Conservation (phyloP, 92 coral and sea anemone genomes). For the Paramuricea clavata region DNA sequence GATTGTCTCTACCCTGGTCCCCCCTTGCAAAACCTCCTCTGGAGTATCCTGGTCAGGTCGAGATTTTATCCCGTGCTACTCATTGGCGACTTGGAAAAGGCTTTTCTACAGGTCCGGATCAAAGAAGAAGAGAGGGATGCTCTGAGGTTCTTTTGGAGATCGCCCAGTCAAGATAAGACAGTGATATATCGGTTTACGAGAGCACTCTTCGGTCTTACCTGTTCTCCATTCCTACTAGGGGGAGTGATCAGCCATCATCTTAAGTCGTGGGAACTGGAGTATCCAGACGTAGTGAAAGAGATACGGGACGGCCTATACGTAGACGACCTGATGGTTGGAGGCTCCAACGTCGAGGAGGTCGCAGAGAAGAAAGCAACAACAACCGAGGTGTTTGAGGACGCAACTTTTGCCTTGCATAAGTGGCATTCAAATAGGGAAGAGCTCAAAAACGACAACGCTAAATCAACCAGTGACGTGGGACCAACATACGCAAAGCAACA, state of each 20-base stretch:
- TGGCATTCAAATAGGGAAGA: neutral
- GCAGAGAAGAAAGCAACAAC: neutral
- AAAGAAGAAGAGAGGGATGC: conserved; percentile 29
- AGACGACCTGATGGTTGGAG: conserved; percentile 1
- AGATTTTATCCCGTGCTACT: conserved; percentile 8
- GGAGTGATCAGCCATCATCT: conserved; percentile 13
- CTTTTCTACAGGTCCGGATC: conserved; percentile 24
- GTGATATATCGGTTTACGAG: conserved; percentile 14
- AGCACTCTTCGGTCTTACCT: conserved; percentile 26
- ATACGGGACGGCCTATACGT: conserved; percentile 9
- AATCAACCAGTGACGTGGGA: too few species aligned
- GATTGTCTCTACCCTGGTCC: neutral
- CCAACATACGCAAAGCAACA: conserved; percentile 47
- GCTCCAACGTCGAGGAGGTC: neutral
- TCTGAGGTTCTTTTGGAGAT: conserved; percentile 26
- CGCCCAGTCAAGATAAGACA: too few species aligned
- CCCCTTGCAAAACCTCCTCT: neutral
- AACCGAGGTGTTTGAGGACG: conserved; percentile 11
- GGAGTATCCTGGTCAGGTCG: conserved; percentile 2
- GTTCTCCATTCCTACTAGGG: conserved; percentile 34
- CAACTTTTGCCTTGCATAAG: conserved; percentile 44
- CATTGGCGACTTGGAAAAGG: conserved; percentile 9
- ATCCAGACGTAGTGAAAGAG: conserved; percentile 30
- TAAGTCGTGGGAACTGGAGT: neutral
- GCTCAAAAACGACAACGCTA: neutral